Evolutionary conservation across 2,797 vertebrate species (phyloP).

Genomic region (Pyrrhura leucotis): DNA sequence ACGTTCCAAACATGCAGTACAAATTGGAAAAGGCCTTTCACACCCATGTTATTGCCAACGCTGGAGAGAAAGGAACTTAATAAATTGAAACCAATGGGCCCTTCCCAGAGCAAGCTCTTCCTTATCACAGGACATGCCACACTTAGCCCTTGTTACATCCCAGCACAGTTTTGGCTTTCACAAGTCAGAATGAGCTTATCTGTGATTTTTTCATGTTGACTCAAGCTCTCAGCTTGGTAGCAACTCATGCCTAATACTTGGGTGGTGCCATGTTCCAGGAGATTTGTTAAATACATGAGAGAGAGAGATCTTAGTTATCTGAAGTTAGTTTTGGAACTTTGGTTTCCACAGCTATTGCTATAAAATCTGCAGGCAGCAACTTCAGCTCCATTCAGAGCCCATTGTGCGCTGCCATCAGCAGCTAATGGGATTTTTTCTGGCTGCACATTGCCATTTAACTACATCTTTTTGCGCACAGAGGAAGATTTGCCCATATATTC

Average conservation of each 20-base stretch:
- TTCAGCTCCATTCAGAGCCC: background rate
- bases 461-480: background rate
- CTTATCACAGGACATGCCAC: slow-evolving; percentile 5
- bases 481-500: background rate
- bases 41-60: background rate
- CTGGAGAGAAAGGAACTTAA: slow-evolving; percentile 11
- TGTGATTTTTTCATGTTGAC: slow-evolving; percentile 27
- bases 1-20: background rate
- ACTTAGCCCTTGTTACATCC: background rate
- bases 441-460: background rate
- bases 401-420: background rate
- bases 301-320: background rate
- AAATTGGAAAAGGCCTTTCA: background rate
- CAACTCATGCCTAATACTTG: background rate
- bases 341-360: background rate
- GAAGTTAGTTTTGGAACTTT: background rate
- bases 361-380: background rate
- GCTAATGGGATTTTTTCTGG: background rate
- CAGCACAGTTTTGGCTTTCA: background rate
- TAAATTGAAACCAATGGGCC: background rate
- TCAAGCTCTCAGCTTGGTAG: slow-evolving; percentile 23
- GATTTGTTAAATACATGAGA: background rate
- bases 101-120: slow-evolving; percentile 12
- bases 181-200: background rate
- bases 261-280: background rate